Evolutionary conservation across 30 jellyfish, hydroid and myxozoan genomes (phyloP), one percentile per base, ranked within the genome.

Genomic region (Cassiopea andromeda): DNA sequence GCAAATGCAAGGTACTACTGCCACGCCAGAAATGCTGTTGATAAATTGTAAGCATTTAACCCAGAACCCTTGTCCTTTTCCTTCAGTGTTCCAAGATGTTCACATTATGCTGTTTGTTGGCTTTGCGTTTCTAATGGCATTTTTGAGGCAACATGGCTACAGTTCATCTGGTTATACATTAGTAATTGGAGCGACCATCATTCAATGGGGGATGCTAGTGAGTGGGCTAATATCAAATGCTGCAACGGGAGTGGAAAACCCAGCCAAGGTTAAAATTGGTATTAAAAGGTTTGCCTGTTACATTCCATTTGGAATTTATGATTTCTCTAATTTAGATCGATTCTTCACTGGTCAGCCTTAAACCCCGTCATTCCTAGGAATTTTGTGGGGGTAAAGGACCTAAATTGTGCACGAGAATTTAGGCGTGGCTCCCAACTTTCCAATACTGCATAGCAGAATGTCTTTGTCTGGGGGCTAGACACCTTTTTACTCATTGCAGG

Each of bases 31-130:
- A 3, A 54, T 54, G 64, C 12, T 3, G 64, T 10, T 3, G 12
- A 54, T 3, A 10, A 6, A 3, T 54, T 54, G 12, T 54, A 10
- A 54, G 38, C 38, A 0, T 27, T 27, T 27, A 27, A 27, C 38
- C 0, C 38, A 27, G 38, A 27, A 27, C 38, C 38, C 38, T 27
- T 27, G 38, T 27, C 38, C 64, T 64, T 64, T 64, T 64, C 15
- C 19, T 75, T 58, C 69, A 96, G 99, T 68, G 69, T 96, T 96
- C 83, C 99, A 96, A 80, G 99, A 96, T 89, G 97, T 96, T 54
- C 99, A 96, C 60, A 98, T 96, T 46, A 96, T 96, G 99, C 85
- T 96, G 19, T 96, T 96, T 61, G 58, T 92, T 76, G 99, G 99
- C 64, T 94, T 97, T 77, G 99, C 98, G 2, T 93, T 97, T 71